Evolutionary conservation across 1,140 invertebrate genomes (phyloP), one percentile per base, ranked within the genome.

Genomic region (Drosophila tani): DNA sequence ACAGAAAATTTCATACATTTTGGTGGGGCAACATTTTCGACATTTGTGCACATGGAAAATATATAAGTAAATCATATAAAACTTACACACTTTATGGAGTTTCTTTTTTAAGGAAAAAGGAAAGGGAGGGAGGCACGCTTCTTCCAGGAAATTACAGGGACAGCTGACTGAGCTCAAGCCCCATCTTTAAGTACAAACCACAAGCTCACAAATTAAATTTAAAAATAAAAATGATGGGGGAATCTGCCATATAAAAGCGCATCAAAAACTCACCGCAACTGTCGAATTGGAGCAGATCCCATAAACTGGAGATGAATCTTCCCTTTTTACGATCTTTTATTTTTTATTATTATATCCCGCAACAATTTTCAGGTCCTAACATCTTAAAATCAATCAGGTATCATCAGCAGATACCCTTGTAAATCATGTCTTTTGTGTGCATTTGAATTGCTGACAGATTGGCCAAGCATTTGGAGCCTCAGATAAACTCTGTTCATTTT

Each of bases 11-110:
- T 62, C 38, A 65, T 59, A 71, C 53, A 73, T 71, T 59, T 59
- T 71, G 69, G 53, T 71, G 69, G 69, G 69, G 66, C 66, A 21
- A 55, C 51, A 73, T 71, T 83, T 84, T 87, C 68, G 85, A 84
- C 81, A 79, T 88, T 88, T 83, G 83, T 88, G 83, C 85, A 79
- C 84, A 75, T 75, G 81, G 65, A 84, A 82, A 87, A 87, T 87
- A 87, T 87, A 88, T 59, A 86, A 86, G 75, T 86, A 87, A 87
- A 87, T 76, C 68, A 87, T 86, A 86, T 86, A 78, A 79, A 87
- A 86, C 69, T 67, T 46, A 86, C 51, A 50, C 6, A 14, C 8
- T 7, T 3, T 45, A 6, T 17, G n/a, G 38, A n/a, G 8, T 55
- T 63, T 59, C 66, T 70, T 71, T 70, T 38, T 17, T 11, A n/a